Conservation (phyloP, 1,140 invertebrate genomes). For the Ips nitidus region DNA sequence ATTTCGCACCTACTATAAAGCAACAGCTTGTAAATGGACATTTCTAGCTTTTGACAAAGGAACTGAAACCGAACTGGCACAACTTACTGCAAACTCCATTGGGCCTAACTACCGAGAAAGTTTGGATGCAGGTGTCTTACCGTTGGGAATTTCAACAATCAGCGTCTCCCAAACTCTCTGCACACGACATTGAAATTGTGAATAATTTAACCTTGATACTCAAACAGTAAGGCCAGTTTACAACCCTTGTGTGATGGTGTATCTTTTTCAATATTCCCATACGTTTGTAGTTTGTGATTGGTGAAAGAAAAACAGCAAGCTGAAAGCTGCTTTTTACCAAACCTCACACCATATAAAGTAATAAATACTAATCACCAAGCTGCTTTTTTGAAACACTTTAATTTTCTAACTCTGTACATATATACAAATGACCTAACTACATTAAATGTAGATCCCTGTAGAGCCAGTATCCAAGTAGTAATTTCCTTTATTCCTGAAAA, state of each 20-base stretch:
- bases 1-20: background rate
- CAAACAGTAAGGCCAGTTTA: slow-evolving; percentile 30
- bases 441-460: slow-evolving; percentile 2
- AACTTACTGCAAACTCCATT: slow-evolving; percentile 58
- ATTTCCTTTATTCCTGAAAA: slow-evolving; percentile 19
- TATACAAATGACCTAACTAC: too few species aligned
- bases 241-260: too few species aligned
- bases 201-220: slow-evolving; percentile 39
- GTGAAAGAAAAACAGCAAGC: too few species aligned
- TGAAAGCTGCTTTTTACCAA: too few species aligned
- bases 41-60: slow-evolving; percentile 33
- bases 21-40: background rate
- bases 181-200: slow-evolving; percentile 38
- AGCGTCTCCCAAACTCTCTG: slow-evolving; percentile 29
- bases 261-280: too few species aligned
- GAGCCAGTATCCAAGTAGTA: slow-evolving; percentile 27
- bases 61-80: slow-evolving; percentile 59
- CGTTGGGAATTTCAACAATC: slow-evolving; percentile 55
- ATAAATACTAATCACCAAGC: too few species aligned
- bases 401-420: too few species aligned
- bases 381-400: too few species aligned
- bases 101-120: slow-evolving; percentile 57
- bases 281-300: too few species aligned
- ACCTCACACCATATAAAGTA: too few species aligned
- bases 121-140: slow-evolving; percentile 56